phyloP scores from a whole-genome alignment of 2,113 vertebrate species.

The Menura novaehollandiae region DNA sequence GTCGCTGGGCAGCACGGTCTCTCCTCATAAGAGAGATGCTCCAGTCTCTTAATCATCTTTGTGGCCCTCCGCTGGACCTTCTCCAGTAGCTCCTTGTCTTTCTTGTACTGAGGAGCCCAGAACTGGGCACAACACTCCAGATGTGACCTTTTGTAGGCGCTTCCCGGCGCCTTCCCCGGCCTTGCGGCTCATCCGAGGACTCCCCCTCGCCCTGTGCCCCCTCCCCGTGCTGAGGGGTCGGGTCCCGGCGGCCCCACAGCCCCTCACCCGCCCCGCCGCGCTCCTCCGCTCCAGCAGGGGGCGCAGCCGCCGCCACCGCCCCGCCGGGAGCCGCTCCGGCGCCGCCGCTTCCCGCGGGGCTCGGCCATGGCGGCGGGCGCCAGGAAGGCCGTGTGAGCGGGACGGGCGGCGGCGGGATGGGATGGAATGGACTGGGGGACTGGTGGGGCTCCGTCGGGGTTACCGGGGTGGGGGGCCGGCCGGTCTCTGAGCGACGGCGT shows the following conservation, averaged over 20 bases:
- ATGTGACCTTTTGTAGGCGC: neutral
- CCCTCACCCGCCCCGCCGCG: neutral
- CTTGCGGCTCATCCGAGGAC: neutral
- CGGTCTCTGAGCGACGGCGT: neutral
- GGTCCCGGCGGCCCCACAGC: too few species aligned
- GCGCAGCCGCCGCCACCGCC: neutral
- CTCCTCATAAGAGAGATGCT: neutral
- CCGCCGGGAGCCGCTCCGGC: neutral
- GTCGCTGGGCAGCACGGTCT: neutral
- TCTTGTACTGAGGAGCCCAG: fast-evolving
- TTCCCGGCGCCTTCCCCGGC: too few species aligned
- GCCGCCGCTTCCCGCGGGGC: neutral
- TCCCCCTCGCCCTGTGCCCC: too few species aligned
- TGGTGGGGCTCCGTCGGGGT: neutral
- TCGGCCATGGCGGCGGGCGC: neutral
- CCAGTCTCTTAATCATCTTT: neutral
- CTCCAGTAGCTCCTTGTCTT: fast-evolving
- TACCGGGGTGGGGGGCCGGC: neutral
- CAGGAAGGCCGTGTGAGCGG: neutral
- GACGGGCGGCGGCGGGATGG: neutral
- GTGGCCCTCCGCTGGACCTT: too few species aligned
- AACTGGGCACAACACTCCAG: neutral
- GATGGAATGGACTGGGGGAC: neutral
- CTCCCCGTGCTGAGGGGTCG: neutral
- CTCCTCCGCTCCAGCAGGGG: conserved; percentile 6